Base-by-base conservation (phyloP, 2,888 invertebrate species). In the Galerucella calmariensis region DNA sequence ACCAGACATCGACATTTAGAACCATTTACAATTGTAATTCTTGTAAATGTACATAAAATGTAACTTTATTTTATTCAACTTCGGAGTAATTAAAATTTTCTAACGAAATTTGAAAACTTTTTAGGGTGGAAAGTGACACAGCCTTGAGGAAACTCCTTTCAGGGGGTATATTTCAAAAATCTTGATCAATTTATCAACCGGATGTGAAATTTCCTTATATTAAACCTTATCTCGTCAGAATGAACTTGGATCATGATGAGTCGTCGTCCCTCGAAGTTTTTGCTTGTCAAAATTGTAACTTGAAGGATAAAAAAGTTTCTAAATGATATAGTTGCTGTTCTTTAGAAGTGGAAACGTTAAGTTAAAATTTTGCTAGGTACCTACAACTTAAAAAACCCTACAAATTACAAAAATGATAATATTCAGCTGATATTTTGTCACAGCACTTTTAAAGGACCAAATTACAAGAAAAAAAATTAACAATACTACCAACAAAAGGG, bases 171-270 rank as follows among this genome's bases (percentile, higher is more conserved):
- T 27, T 41, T 27, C 35, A 35, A 16, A 71, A 66, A 71, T 71
- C 65, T 71, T 66, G 71, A 65, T 71, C 71, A 51, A 71, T 66
- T 71, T 71, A 71, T 66, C 56, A 71, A 71, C 35, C 58, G 66
- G 66, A 71, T 71, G 71, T 71, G 58, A 66, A 71, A 66, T 71
- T 66, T 71, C 71, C 71, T 71, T 71, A 20, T 20, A 71, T 71
- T 71, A 71, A 51, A 65, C 71, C 66, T 71, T 71, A 71, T 71
- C 71, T 53, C 56, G 65, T 71, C 35, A 62, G 20, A 53, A 35
- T 65, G 24, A 71, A 12, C 65, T 65, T 46, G 27, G 65, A 71
- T 66, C 71, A 66, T 65, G 65, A 58, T 46, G 65, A 71, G 53
- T 51, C 56, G 56, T 69, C 62, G 48, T 59, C 62, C 8, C 6